Conservation (phyloP, 2,888 invertebrate species). For the Xylocampa areola region DNA sequence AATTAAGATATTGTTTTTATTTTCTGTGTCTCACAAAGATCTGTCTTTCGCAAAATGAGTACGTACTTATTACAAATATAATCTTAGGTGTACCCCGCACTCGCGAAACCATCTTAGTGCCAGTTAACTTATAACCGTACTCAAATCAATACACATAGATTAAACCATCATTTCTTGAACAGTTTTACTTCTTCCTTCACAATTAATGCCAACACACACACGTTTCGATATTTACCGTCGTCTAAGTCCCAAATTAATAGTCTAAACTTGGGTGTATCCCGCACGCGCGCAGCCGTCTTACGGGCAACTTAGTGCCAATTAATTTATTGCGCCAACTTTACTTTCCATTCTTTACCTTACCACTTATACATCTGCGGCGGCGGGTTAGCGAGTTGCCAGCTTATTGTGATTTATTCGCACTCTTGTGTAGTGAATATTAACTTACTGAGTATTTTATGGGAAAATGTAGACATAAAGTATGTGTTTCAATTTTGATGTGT, state of each 20-base stretch:
- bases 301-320: conserved; percentile 86
- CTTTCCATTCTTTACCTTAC: conserved; percentile 87
- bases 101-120: too few species aligned
- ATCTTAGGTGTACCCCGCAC: too few species aligned
- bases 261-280: conserved; percentile 85
- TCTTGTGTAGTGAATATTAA: conserved; percentile 54
- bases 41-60: too few species aligned
- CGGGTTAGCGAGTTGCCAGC: conserved; percentile 68
- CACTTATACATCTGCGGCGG: conserved; percentile 76
- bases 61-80: too few species aligned
- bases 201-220: conserved; percentile 65
- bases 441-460: conserved; percentile 38
- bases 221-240: conserved; percentile 78
- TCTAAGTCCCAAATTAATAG: conserved; percentile 88
- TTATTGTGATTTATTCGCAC: conserved; percentile 60
- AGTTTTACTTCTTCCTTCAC: conserved; percentile 23
- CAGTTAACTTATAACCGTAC: too few species aligned
- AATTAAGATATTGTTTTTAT: too few species aligned
- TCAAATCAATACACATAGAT: background rate
- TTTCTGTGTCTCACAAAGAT: too few species aligned
- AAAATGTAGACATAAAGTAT: conserved; percentile 25
- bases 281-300: conserved; percentile 73
- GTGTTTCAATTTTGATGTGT: conserved; percentile 21
- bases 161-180: background rate
- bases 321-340: conserved; percentile 88